Conservation (phyloP, 2,113 vertebrate species). For the Percopsis transmontana region DNA sequence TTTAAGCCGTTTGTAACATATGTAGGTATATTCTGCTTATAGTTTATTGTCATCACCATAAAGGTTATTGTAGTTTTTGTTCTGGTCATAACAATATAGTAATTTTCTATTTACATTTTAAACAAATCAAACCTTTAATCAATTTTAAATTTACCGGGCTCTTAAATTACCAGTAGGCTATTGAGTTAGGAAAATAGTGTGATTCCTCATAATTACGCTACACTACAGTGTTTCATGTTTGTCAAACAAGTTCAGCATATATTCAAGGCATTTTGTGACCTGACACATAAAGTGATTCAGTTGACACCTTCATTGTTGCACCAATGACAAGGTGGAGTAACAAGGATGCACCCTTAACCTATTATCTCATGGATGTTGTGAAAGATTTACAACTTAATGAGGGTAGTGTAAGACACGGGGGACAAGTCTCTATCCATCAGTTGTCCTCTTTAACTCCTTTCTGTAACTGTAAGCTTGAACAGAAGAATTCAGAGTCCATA, state of each 20-base stretch:
- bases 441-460: conserved; percentile 44
- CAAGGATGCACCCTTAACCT: conserved; percentile 65
- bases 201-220: too few species aligned
- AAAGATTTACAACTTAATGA: conserved; percentile 85
- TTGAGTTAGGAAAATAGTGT: too few species aligned
- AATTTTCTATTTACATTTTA: too few species aligned
- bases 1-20: too few species aligned
- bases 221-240: too few species aligned
- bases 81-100: too few species aligned
- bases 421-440: conserved; percentile 76
- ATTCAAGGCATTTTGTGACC: conserved; percentile 47
- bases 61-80: too few species aligned
- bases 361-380: conserved; percentile 61
- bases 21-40: too few species aligned
- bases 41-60: too few species aligned
- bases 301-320: conserved; percentile 56
- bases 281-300: conserved; percentile 51
- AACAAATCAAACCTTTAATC: too few species aligned
- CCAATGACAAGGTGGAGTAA: conserved; percentile 57
- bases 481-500: conserved; percentile 47
- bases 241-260: background rate
- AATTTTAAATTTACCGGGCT: too few species aligned
- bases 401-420: conserved; percentile 44
- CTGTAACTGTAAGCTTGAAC: conserved; percentile 38
- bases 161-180: too few species aligned